A percentile compares a stretch with the other conserved stretches of the same genome.
phyloP scores from a whole-genome alignment of 2,797 vertebrate genomes.

The Cetoscarus ocellatus region DNA sequence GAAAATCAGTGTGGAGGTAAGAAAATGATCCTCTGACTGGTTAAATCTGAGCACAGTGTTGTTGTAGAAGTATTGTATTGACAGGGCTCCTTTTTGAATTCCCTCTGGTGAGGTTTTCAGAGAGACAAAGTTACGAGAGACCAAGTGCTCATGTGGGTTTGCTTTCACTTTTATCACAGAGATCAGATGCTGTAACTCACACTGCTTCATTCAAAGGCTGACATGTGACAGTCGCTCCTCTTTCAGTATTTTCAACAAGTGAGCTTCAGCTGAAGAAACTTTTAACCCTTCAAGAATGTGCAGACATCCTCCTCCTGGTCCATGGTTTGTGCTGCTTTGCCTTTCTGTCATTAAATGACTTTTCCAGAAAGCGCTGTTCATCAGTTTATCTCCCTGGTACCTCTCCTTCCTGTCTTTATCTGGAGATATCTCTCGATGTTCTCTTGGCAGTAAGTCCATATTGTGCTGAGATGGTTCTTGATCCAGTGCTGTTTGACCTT shows the following conservation, averaged over 20 bases:
- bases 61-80: background rate
- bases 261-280: background rate
- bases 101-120: background rate
- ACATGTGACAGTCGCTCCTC: background rate
- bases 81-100: background rate
- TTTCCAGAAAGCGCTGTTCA: constrained; percentile 13
- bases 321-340: background rate
- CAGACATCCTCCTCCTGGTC: background rate
- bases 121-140: background rate
- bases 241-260: background rate
- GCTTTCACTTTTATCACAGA: background rate
- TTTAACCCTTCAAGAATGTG: background rate
- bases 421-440: background rate
- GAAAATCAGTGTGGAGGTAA: no score
- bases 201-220: background rate
- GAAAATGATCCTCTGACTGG: no score
- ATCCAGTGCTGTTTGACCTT: constrained; percentile 6
- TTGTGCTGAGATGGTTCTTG: background rate
- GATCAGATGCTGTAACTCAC: background rate
- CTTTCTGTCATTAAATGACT: constrained; percentile 11
- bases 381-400: background rate
- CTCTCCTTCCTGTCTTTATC: background rate
- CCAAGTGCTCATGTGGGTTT: background rate
- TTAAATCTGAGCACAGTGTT: background rate
- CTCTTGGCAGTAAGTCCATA: background rate